A percentile compares a stretch with the other conserved stretches of the same genome.
Conservation (phyloP, 2,113 vertebrate genomes). For the Salvator merianae region DNA sequence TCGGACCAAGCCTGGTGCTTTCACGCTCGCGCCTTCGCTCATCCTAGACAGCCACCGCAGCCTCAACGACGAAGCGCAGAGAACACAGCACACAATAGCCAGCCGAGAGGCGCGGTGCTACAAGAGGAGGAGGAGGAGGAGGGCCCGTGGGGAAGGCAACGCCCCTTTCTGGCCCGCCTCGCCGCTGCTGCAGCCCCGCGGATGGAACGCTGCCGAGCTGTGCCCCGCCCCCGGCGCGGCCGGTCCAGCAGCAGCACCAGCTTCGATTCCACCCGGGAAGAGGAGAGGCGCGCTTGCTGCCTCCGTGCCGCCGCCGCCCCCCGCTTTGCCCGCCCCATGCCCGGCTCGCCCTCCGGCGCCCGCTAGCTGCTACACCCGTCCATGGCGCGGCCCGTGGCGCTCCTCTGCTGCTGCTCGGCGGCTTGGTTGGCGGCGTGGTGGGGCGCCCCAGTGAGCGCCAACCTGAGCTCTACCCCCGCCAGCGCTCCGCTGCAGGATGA, state of each 20-base stretch:
- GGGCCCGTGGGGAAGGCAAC: conserved; percentile 6
- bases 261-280: too few relatives aligned
- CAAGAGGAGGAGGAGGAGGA: not conserved
- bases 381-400: conserved; percentile 53
- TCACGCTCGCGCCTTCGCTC: too few relatives aligned
- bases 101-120: too few relatives aligned
- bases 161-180: conserved; percentile 47
- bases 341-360: not conserved
- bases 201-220: not conserved
- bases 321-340: conserved; percentile 1
- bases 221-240: conserved; percentile 6
- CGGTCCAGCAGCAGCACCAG: not conserved
- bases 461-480: not conserved
- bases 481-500: conserved; percentile 74
- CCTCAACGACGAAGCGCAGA: too few relatives aligned
- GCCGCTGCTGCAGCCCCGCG: conserved; percentile 49
- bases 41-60: too few relatives aligned
- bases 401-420: conserved; percentile 33
- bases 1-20: too few relatives aligned
- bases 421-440: conserved; percentile 33
- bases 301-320: not conserved
- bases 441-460: not conserved
- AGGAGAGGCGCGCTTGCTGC: not conserved
- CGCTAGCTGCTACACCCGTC: not conserved
- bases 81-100: too few relatives aligned